Evolutionary conservation across 1,140 invertebrate genomes (phyloP).

Genomic region (Sesamia nonagrioides): DNA sequence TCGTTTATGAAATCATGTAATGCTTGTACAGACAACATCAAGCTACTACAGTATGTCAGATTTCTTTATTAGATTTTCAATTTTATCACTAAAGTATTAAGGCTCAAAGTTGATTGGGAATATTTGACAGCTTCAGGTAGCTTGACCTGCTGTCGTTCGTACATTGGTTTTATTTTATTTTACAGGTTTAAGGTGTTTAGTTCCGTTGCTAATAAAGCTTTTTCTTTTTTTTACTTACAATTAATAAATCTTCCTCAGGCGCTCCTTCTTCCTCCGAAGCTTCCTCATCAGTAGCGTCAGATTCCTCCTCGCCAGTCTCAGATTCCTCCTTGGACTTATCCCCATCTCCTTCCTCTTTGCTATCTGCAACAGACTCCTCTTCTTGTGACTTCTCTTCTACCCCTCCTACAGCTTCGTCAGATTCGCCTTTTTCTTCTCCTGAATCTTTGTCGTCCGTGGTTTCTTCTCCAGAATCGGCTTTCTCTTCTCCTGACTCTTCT

Average conservation of each 20-base stretch:
- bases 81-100: too few relatives aligned
- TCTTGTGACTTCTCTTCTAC: slow-evolving; percentile 60
- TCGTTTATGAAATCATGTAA: too few relatives aligned
- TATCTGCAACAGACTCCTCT: slow-evolving; percentile 58
- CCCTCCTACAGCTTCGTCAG: slow-evolving; percentile 59
- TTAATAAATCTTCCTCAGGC: slow-evolving; percentile 89
- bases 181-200: too few relatives aligned
- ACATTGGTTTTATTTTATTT: too few relatives aligned
- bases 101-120: too few relatives aligned
- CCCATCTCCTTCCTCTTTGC: slow-evolving; percentile 56
- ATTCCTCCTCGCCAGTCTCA: slow-evolving; percentile 51
- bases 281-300: slow-evolving; percentile 54
- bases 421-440: slow-evolving; percentile 55
- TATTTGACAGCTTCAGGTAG: too few relatives aligned
- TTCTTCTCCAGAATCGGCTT: slow-evolving; percentile 59
- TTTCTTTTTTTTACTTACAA: slow-evolving; percentile 74
- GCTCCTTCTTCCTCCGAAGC: slow-evolving; percentile 77
- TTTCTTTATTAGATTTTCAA: too few relatives aligned
- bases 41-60: too few relatives aligned
- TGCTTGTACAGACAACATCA: too few relatives aligned
- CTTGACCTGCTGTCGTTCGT: too few relatives aligned
- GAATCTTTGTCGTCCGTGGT: slow-evolving; percentile 54
- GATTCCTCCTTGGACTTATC: slow-evolving; percentile 52
- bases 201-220: too few relatives aligned
- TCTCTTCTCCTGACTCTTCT: slow-evolving; percentile 47